A percentile compares a stretch with the other conserved stretches of the same genome.
These are phyloP conservation scores for Pangasius sanitwongsei DNA, from an alignment of 2,797 vertebrate species.

Conservation along the genomic window DNA sequence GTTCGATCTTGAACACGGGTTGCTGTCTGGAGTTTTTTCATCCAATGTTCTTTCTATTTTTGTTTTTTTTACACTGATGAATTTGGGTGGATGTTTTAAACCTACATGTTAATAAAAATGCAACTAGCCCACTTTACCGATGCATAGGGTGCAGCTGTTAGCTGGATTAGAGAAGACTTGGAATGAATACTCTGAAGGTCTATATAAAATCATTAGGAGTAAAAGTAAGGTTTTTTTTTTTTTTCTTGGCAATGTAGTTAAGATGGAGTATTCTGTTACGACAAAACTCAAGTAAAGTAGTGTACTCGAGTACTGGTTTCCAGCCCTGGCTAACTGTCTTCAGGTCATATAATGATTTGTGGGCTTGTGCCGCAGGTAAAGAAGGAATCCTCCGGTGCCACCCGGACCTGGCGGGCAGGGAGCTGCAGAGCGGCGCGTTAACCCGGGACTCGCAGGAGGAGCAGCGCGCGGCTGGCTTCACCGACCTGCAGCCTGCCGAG, in stretches of 20 bases:
- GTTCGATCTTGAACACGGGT: no score
- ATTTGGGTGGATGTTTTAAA: not conserved
- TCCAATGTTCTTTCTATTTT: not conserved
- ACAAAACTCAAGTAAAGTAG: not conserved
- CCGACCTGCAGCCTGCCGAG: slow-evolving; percentile 64
- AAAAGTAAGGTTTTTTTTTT: not conserved
- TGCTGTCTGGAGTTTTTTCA: not conserved
- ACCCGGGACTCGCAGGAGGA: slow-evolving; percentile 77
- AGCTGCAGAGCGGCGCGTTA: slow-evolving; percentile 73
- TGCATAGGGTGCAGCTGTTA: not conserved
- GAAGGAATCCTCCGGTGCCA: slow-evolving; percentile 84
- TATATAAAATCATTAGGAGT: not conserved
- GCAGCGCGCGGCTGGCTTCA: slow-evolving; percentile 76
- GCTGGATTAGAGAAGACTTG: not conserved
- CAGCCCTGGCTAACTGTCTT: not conserved
- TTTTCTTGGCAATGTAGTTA: not conserved
- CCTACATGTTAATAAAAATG: not conserved
- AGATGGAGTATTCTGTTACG: not conserved
- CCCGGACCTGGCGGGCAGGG: slow-evolving; percentile 81
- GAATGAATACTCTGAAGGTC: not conserved
- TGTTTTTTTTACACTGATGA: not conserved
- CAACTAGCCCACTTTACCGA: not conserved
- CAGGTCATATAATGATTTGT: no score
- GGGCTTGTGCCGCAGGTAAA: slow-evolving; percentile 70
- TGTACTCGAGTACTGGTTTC: not conserved